Percentiles rank a stretch among this genome's conserved stretches.
These are phyloP conservation scores for Calonectris borealis DNA, from an alignment of 2,113 vertebrate genomes.

Conservation along the genomic window DNA sequence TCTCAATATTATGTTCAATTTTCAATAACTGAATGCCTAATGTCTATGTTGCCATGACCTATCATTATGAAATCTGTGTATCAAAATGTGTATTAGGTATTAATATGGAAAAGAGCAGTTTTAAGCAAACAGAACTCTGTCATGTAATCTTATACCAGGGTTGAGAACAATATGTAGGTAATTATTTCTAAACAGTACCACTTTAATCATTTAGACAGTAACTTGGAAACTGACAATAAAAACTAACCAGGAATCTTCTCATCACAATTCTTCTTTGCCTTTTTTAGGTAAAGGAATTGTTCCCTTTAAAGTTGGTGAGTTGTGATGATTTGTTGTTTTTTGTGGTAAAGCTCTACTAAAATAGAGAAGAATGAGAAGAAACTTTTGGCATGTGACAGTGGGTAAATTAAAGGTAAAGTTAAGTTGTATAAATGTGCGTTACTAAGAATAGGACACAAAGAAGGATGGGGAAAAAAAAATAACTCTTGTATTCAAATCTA, in stretches of 20 bases:
- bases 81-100: not conserved
- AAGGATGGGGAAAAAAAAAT: not conserved
- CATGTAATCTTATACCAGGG: not conserved
- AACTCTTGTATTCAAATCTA: not conserved
- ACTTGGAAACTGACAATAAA: not conserved
- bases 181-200: not conserved
- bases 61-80: not conserved
- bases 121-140: not conserved
- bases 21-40: not conserved
- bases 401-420: not conserved
- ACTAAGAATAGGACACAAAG: not conserved
- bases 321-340: not conserved
- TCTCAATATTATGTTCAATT: not conserved
- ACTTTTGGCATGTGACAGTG: not conserved
- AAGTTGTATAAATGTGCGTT: not conserved
- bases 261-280: not conserved
- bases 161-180: not conserved
- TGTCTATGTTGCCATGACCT: not conserved
- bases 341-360: not conserved
- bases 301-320: not conserved
- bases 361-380: not conserved
- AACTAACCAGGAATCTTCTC: not conserved
- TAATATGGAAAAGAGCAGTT: not conserved
- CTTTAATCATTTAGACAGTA: not conserved
- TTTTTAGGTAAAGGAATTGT: not conserved